Base-by-base conservation (phyloP, 2,797 vertebrate genomes). In the Epinephelus malabaricus region DNA sequence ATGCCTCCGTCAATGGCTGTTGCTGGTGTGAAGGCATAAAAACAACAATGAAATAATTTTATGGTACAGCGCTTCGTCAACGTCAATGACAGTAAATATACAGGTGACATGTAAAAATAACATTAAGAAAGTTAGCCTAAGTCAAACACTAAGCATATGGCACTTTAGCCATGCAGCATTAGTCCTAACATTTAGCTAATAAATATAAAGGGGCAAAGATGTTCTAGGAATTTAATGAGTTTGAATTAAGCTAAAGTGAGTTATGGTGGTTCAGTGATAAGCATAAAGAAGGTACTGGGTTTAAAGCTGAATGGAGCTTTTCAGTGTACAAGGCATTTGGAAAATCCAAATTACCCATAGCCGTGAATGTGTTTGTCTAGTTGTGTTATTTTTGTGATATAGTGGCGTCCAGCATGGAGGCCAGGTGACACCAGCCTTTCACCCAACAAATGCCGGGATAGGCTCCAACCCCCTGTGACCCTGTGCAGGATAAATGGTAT, bases 291-390 rank as follows among this genome's bases (percentile, higher is more conserved):
- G 43, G 34, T 62, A 23, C 27, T 69, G 47, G 6, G 21, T 58
- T 58, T 65, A n/a, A 78, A 80, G 34, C 45, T 17, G 8, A 45
- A n/a, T 58, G 17, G 54, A 45, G 38, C 25, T 65, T 81, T 76
- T 69, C n/a, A 50, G 15, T 47, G 17, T 27, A 43, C 17, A 58
- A 47, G 25, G 40, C 50, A 60, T 38, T 11, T 40, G n/a, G n/a
- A 27, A 40, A 50, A 30, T 65, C 14, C 0, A 76, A 69, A 80
- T 69, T 51, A 56, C 19, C 38, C 46, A 58, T 18, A 54, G 15
- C 43, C 60, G 40, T 73, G 23, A 58, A 70, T 78, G 25, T 77
- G 54, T 78, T 66, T 59, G 30, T 67, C 46, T 71, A 43, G 62
- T 21, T 56, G 14, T 45, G 54, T 47, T 69, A 43, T 75, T 73